Percentiles rank a stretch among this genome's conserved stretches.
These are phyloP conservation scores for Patella depressa DNA, from an alignment of 2,888 invertebrate species.

Conservation along the genomic window DNA sequence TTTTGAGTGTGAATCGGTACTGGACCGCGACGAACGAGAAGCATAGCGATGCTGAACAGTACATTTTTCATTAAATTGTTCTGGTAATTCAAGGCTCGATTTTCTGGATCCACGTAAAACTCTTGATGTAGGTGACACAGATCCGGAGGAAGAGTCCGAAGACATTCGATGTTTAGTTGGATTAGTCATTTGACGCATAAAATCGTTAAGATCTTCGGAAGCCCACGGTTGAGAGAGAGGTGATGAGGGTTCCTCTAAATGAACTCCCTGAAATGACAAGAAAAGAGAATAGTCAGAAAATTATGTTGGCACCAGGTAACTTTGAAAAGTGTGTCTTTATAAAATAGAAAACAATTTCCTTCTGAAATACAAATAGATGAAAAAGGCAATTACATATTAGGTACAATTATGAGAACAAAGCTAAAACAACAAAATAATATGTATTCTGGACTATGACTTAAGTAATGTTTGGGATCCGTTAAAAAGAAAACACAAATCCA, in stretches of 20 bases:
- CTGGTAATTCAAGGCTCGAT: conserved; percentile 1
- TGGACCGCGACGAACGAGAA: neutral
- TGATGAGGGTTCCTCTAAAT: conserved; percentile 47
- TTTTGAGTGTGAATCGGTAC: conserved; percentile 3
- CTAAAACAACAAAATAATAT: too few relatives aligned
- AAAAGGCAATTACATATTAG: too few relatives aligned
- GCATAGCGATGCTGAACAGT: neutral
- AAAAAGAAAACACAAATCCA: too few relatives aligned
- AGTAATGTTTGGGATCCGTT: too few relatives aligned
- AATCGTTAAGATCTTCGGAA: conserved; percentile 41
- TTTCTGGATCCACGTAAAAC: neutral
- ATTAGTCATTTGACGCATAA: conserved; percentile 42
- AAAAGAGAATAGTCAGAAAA: neutral
- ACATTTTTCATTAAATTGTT: conserved; percentile 7
- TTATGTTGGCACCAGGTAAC: too few relatives aligned
- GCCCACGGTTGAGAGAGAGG: conserved; percentile 36
- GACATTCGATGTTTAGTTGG: conserved; percentile 36
- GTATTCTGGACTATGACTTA: too few relatives aligned
- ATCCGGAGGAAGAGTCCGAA: conserved; percentile 1
- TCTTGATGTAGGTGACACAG: conserved; percentile 3
- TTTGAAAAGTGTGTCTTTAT: too few relatives aligned
- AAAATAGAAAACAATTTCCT: too few relatives aligned
- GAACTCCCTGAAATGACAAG: conserved; percentile 41
- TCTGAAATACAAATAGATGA: too few relatives aligned
- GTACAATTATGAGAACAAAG: too few relatives aligned